phyloP scores from a whole-genome alignment of 2,888 invertebrate species.

The Argyra leucocephala region DNA sequence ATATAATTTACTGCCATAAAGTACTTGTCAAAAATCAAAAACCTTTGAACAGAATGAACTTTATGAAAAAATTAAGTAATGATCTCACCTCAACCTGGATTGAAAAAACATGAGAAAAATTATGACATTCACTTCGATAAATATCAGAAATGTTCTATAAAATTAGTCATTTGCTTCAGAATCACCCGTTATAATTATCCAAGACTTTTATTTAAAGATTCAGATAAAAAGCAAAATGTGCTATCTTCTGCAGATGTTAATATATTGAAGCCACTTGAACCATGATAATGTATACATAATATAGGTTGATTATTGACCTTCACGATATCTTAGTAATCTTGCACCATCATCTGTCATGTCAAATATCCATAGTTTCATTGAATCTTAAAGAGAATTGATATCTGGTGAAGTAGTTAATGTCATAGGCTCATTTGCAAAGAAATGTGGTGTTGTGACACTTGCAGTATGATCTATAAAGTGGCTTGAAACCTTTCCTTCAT shows the following conservation, averaged over 20 bases:
- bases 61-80: too few species aligned
- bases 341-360: constrained; percentile 87
- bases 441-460: constrained; percentile 69
- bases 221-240: constrained; percentile 76
- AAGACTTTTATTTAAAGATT: constrained; percentile 76
- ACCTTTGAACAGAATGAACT: too few species aligned
- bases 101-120: too few species aligned
- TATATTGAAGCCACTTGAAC: constrained; percentile 65
- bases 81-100: too few species aligned
- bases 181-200: too few species aligned
- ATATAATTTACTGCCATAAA: too few species aligned
- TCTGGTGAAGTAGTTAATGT: constrained; percentile 87
- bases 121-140: too few species aligned
- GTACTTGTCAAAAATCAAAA: too few species aligned
- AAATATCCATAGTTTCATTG: constrained; percentile 83
- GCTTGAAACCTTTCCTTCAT: constrained; percentile 59
- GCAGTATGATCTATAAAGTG: constrained; percentile 75
- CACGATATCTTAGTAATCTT: constrained; percentile 65
- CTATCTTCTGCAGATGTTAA: constrained; percentile 74
- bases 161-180: too few species aligned
- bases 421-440: constrained; percentile 79
- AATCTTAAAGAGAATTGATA: too few species aligned
- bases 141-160: too few species aligned
- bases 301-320: constrained; percentile 82
- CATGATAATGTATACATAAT: constrained; percentile 71